These are phyloP conservation scores for Chiroxiphia lanceolata DNA, from an alignment of 2,797 vertebrate species.

Conservation along the genomic window DNA sequence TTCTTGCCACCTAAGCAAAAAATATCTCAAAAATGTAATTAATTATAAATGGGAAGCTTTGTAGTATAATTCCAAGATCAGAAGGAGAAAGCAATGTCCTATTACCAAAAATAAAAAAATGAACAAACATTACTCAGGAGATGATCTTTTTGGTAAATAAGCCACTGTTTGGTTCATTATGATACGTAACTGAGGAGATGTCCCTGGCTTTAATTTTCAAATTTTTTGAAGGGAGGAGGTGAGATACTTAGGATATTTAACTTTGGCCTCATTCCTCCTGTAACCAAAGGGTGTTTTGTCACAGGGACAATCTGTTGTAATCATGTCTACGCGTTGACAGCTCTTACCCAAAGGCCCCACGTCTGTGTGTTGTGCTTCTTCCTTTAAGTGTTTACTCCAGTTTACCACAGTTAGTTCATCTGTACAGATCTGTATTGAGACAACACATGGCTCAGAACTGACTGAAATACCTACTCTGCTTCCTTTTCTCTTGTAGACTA, in stretches of 20 bases:
- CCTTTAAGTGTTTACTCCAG: neutral
- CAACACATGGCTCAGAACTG: neutral
- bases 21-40: neutral
- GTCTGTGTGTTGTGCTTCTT: accelerated
- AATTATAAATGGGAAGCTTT: constrained; percentile 28
- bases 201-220: neutral
- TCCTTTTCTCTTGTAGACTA: neutral
- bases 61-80: neutral
- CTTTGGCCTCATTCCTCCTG: neutral
- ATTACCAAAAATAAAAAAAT: neutral
- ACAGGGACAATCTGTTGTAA: neutral
- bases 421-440: neutral
- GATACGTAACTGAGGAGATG: accelerated
- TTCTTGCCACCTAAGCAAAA: neutral
- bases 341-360: neutral
- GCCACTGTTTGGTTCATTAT: neutral
- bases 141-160: neutral
- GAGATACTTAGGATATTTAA: neutral
- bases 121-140: neutral
- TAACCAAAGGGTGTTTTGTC: neutral
- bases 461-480: neutral
- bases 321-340: neutral
- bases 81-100: neutral
- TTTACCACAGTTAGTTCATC: neutral
- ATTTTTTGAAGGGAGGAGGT: neutral